phyloP scores from a whole-genome alignment of 2,888 invertebrate species.

The Urechis unicinctus region DNA sequence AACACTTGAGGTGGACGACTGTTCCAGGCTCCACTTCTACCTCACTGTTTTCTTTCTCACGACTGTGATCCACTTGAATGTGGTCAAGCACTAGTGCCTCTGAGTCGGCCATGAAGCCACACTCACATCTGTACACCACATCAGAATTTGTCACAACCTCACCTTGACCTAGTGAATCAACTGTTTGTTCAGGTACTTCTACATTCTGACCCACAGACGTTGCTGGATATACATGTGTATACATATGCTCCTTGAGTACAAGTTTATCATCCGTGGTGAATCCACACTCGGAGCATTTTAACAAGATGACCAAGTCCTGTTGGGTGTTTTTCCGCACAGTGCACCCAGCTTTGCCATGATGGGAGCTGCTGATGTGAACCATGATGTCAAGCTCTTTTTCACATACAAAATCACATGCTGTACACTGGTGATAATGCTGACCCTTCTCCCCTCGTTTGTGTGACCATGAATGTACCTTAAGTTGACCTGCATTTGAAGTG shows the following conservation, averaged over 20 bases:
- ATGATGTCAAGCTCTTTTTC: constrained; percentile 4
- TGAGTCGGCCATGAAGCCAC: not conserved
- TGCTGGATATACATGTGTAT: constrained; percentile 33
- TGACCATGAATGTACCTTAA: constrained; percentile 17
- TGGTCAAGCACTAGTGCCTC: not conserved
- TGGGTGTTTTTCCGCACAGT: constrained; percentile 1
- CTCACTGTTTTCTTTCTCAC: not conserved
- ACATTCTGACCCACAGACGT: too few relatives aligned
- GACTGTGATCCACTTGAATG: not conserved
- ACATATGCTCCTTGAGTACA: constrained; percentile 35
- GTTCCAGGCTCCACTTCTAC: not conserved
- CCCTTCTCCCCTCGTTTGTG: constrained; percentile 10
- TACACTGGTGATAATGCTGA: constrained; percentile 6
- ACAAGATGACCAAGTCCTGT: constrained; percentile 19
- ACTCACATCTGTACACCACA: not conserved
- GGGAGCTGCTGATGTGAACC: constrained; percentile 11
- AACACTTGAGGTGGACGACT: constrained; percentile 4
- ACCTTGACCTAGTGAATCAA: too few relatives aligned
- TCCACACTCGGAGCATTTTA: constrained; percentile 46
- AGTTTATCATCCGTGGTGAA: constrained; percentile 32
- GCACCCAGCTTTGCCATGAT: constrained; percentile 2
- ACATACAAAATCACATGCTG: constrained; percentile 9
- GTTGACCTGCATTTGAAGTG: constrained; percentile 12
- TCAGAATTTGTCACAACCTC: not conserved
- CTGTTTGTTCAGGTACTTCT: too few relatives aligned